phyloP scores from a whole-genome alignment of 2,888 invertebrate species.

The Sceliomorpha sp. region DNA sequence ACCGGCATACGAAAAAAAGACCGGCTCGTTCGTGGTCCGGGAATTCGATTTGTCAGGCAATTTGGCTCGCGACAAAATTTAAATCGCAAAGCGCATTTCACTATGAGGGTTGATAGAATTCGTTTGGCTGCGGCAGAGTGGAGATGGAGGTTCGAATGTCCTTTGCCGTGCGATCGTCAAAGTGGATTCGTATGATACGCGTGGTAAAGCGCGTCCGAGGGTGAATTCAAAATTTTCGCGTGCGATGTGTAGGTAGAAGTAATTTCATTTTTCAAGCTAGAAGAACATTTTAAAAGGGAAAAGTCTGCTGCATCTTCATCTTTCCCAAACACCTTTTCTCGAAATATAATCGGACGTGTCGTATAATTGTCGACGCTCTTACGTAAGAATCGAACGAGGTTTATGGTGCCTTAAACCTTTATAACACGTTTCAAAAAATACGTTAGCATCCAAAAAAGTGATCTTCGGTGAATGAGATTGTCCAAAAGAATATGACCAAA shows the following conservation, averaged over 20 bases:
- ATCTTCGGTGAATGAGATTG: constrained; percentile 53
- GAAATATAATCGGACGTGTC: too few relatives aligned
- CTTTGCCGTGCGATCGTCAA: constrained; percentile 70
- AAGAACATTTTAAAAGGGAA: constrained; percentile 24
- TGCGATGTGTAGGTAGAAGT: constrained; percentile 55
- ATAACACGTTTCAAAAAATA: too few relatives aligned
- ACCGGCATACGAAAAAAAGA: constrained; percentile 40
- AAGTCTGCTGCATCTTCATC: too few relatives aligned
- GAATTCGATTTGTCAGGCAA: constrained; percentile 66
- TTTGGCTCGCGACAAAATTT: constrained; percentile 79
- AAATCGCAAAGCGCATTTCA: constrained; percentile 77
- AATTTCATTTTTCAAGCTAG: constrained; percentile 74
- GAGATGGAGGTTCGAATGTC: constrained; percentile 65
- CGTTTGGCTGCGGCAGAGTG: constrained; percentile 46
- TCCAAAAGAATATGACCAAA: constrained; percentile 56
- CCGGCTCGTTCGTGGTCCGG: constrained; percentile 20
- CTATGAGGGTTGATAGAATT: constrained; percentile 46
- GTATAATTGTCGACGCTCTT: too few relatives aligned
- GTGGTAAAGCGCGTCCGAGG: constrained; percentile 73
- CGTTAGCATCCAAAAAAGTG: too few relatives aligned
- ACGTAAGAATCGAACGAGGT: too few relatives aligned
- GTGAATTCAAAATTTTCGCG: constrained; percentile 76
- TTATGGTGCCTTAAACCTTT: too few relatives aligned
- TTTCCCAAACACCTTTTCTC: too few relatives aligned
- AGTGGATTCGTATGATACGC: constrained; percentile 76